Conservation (phyloP, 1,140 invertebrate genomes). For the Drosophila varians region DNA sequence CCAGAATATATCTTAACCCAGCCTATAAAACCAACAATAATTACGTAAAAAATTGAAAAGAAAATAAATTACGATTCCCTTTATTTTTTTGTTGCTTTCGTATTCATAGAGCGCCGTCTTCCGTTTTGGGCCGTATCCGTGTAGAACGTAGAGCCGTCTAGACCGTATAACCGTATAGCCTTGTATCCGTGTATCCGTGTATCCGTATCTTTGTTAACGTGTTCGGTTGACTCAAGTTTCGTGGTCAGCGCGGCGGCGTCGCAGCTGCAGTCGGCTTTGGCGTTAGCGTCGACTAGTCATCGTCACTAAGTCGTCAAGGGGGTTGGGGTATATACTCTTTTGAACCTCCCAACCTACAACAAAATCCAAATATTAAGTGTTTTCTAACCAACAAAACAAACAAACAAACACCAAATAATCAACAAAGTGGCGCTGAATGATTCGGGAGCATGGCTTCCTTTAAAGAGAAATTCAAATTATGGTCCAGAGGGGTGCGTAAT, state of each 20-base stretch:
- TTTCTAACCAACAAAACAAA: constrained; percentile 1
- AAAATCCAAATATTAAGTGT: no score
- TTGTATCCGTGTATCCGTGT: constrained; percentile 1
- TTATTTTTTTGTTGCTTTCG: constrained; percentile 8
- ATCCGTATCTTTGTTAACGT: constrained; percentile 22
- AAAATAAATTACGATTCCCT: constrained; percentile 12
- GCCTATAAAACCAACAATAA: constrained; percentile 32
- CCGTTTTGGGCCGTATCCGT: neutral
- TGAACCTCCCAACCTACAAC: no score
- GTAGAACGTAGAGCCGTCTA: neutral
- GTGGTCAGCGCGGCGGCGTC: constrained; percentile 44
- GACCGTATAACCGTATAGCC: neutral
- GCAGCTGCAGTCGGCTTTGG: neutral
- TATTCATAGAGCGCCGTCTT: constrained; percentile 20
- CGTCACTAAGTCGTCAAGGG: constrained; percentile 23
- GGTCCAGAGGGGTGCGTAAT: constrained; percentile 81
- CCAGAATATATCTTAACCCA: constrained; percentile 13
- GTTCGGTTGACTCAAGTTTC: constrained; percentile 61
- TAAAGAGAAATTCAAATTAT: constrained; percentile 82
- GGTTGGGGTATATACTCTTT: no score
- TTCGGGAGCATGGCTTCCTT: constrained; percentile 74
- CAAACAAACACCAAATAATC: neutral
- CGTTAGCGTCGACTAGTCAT: constrained; percentile 28
- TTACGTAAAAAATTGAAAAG: constrained; percentile 43
- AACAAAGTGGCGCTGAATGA: constrained; percentile 40